phyloP scores from a whole-genome alignment of 2,888 invertebrate species.

The Mesorhabditis sp. region DNA sequence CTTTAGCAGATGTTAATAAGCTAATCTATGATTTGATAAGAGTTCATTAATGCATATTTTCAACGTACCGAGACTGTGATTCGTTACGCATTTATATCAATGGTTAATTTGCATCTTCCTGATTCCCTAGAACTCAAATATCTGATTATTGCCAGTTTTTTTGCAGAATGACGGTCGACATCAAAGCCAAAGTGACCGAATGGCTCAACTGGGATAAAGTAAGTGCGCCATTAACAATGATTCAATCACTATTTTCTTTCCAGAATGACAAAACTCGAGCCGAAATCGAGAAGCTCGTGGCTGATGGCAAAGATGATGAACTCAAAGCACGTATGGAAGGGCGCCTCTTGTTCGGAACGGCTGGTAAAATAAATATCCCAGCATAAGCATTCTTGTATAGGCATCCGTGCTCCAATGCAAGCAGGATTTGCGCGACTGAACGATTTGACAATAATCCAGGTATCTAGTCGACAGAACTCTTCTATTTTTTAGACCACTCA shows the following conservation, averaged over 20 bases:
- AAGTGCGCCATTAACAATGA: neutral
- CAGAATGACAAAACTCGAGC: conserved; percentile 45
- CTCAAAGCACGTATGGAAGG: conserved; percentile 57
- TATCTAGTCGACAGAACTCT: conserved; percentile 3
- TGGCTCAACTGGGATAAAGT: conserved; percentile 55
- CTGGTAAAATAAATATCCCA: conserved; percentile 54
- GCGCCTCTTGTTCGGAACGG: conserved; percentile 63
- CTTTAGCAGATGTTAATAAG: too few relatives aligned
- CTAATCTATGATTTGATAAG: too few relatives aligned
- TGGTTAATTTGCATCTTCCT: too few relatives aligned
- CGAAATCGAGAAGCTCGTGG: conserved; percentile 57
- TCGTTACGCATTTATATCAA: too few relatives aligned
- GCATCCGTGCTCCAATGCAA: conserved; percentile 84
- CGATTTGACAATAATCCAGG: conserved; percentile 82
- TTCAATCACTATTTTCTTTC: conserved; percentile 2
- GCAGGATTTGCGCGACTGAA: conserved; percentile 91
- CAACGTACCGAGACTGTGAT: too few relatives aligned
- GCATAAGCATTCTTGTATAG: conserved; percentile 48
- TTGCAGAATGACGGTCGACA: too few relatives aligned
- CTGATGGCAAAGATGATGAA: conserved; percentile 49
- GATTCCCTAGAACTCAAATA: too few relatives aligned
- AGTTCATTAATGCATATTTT: too few relatives aligned
- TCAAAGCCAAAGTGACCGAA: conserved; percentile 42
- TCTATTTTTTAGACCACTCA: conserved; percentile 72
- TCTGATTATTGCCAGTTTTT: too few relatives aligned